Evolutionary conservation across 92 coral and sea anemone genomes (phyloP), one percentile per base, ranked within the genome.

Genomic region (Parazoanthus darwini): DNA sequence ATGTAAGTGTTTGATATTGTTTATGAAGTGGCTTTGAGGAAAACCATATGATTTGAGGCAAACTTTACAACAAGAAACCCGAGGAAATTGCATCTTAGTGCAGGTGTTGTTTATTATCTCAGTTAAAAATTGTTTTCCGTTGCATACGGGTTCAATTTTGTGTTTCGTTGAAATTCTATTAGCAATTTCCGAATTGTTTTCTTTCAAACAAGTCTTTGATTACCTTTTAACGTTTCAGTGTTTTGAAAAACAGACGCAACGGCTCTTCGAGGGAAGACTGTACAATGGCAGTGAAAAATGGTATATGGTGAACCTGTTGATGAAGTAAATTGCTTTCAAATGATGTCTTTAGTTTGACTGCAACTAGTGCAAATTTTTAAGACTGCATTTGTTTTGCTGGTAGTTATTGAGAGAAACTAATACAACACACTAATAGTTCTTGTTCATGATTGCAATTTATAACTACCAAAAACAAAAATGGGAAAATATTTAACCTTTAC

Each of bases 321-420:
- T 84, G 66, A 46, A 84, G 42, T 29, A 84, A 84, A 46, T 84
- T 73, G 67, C 79, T 72, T 84, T 29, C 66, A 84, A 71, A 84
- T 84, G 87, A 46, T 84, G 44, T 20, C 87, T 84, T 84, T 44
- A 70, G 66, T 50, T 67, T 50, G 9, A 46, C 38, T 84, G 79
- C 79, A 71, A 39, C 42, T 39, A 4, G 42, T 39, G 42, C 42
- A 15, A 35, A 46, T 54, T 48, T 71, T 70, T 46, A 33, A 14
- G 15, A 16, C 79, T 37, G 23, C 46, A 72, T 71, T 51, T 84
- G 77, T 36, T 50, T 48, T 84, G 22, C 65, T 26, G 26, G 65
- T 73, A 54, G 20, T 36, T 35, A 8, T 18, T 78, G 15, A 56
- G 38, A 77, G 56, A 79, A 58, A 33, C 85, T 33, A 80, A 36